These are phyloP conservation scores for Cyanoliseus patagonus DNA, from an alignment of 2,113 vertebrate genomes.

Conservation along the genomic window DNA sequence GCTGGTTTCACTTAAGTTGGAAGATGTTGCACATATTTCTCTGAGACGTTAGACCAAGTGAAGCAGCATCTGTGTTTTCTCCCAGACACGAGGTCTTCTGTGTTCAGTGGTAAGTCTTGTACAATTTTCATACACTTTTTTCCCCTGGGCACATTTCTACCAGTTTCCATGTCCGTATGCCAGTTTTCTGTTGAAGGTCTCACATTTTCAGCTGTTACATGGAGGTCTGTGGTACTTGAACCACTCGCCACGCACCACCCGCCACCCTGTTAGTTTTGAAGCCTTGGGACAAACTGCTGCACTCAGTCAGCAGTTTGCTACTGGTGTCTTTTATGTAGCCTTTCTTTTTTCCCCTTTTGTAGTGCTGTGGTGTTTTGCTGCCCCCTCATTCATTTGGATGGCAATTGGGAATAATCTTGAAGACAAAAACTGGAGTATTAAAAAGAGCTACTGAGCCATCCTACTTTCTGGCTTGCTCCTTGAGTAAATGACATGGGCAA, in stretches of 20 bases:
- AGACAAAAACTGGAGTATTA: slow-evolving; percentile 39
- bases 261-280: slow-evolving; percentile 40
- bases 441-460: slow-evolving; percentile 80
- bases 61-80: slow-evolving; percentile 39
- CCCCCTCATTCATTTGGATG: slow-evolving; percentile 24
- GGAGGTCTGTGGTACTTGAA: slow-evolving; percentile 78
- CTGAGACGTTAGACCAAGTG: slow-evolving; percentile 27
- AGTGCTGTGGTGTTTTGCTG: slow-evolving; percentile 45
- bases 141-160: slow-evolving; percentile 73
- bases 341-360: neutral
- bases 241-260: slow-evolving; percentile 43
- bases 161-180: slow-evolving; percentile 49
- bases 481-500: slow-evolving; percentile 66
- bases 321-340: slow-evolving; percentile 30
- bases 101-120: slow-evolving; percentile 86
- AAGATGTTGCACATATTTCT: slow-evolving; percentile 60
- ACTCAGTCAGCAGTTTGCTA: slow-evolving; percentile 63
- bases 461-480: slow-evolving; percentile 75
- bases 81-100: slow-evolving; percentile 81
- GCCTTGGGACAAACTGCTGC: slow-evolving; percentile 52
- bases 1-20: slow-evolving; percentile 11
- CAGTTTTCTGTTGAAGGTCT: slow-evolving; percentile 62
- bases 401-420: slow-evolving; percentile 52
- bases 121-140: slow-evolving; percentile 81
- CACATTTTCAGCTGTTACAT: slow-evolving; percentile 69